Percentiles rank a stretch among this genome's conserved stretches.
phyloP scores from a whole-genome alignment of 2,888 invertebrate species.

The Galeruca laticollis region DNA sequence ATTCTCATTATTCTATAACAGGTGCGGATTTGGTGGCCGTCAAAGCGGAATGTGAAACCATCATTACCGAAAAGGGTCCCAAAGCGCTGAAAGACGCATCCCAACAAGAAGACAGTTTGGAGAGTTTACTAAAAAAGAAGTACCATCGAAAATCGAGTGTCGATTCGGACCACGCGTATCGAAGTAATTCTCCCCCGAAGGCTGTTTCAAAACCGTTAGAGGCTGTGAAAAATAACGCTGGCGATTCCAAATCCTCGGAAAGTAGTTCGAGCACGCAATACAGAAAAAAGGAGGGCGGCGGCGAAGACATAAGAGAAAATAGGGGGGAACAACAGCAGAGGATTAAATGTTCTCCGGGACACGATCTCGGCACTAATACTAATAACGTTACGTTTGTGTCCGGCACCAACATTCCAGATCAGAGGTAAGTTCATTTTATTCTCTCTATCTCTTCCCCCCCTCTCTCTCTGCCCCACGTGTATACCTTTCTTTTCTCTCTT shows the following conservation, averaged over 20 bases:
- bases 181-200: conserved; percentile 56
- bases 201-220: conserved; percentile 55
- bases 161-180: conserved; percentile 54
- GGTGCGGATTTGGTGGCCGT: neutral
- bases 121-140: conserved; percentile 44
- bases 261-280: conserved; percentile 57
- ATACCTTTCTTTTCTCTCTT: no score
- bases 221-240: conserved; percentile 50
- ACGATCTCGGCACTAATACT: conserved; percentile 63
- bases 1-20: no score
- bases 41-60: conserved; percentile 52
- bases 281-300: conserved; percentile 29
- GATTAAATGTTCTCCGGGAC: conserved; percentile 59
- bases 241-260: conserved; percentile 59
- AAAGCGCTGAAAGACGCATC: conserved; percentile 39
- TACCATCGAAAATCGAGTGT: conserved; percentile 44
- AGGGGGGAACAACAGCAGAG: conserved; percentile 42
- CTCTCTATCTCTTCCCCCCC: no score
- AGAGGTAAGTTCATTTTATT: conserved; percentile 53
- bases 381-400: conserved; percentile 62
- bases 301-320: conserved; percentile 38
- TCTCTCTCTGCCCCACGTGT: no score
- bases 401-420: conserved; percentile 59
- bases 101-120: conserved; percentile 43
- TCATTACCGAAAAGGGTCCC: conserved; percentile 54